phyloP scores from a whole-genome alignment of 2,113 vertebrate species.

The Oxygymnocypris stewartii region DNA sequence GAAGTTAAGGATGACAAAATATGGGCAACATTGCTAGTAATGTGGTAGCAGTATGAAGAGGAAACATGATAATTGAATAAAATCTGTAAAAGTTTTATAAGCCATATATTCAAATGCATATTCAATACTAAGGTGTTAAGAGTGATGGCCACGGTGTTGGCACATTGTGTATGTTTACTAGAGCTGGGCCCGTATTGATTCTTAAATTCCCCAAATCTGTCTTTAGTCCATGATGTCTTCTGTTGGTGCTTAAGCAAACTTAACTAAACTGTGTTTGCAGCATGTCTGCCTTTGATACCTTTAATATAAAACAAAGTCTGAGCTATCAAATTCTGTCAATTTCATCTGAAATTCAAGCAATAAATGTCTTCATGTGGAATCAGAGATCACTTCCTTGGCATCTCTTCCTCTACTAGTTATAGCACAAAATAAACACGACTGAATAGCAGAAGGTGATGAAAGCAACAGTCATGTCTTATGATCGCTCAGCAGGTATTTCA shows the following conservation, averaged over 20 bases:
- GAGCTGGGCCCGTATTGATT: not conserved
- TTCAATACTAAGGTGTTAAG: not conserved
- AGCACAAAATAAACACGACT: not conserved
- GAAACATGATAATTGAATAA: no score
- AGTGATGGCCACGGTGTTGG: no score
- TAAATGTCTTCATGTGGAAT: not conserved
- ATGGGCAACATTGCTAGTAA: not conserved
- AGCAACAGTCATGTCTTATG: not conserved
- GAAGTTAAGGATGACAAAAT: constrained; percentile 1
- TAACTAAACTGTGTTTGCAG: not conserved
- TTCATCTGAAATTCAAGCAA: not conserved
- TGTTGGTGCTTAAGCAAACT: not conserved
- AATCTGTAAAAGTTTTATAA: no score
- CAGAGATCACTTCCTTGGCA: not conserved
- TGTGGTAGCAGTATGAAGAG: no score
- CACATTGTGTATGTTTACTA: not conserved
- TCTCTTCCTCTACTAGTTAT: not conserved
- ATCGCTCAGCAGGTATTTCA: not conserved
- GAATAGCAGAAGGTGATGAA: not conserved
- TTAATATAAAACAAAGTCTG: no score
- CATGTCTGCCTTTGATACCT: no score
- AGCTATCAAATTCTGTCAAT: not conserved
- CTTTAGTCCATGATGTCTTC: not conserved
- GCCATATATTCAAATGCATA: no score
- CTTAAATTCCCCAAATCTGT: no score